Conservation (phyloP, 1,140 invertebrate species). For the Oryctes rhinoceros region DNA sequence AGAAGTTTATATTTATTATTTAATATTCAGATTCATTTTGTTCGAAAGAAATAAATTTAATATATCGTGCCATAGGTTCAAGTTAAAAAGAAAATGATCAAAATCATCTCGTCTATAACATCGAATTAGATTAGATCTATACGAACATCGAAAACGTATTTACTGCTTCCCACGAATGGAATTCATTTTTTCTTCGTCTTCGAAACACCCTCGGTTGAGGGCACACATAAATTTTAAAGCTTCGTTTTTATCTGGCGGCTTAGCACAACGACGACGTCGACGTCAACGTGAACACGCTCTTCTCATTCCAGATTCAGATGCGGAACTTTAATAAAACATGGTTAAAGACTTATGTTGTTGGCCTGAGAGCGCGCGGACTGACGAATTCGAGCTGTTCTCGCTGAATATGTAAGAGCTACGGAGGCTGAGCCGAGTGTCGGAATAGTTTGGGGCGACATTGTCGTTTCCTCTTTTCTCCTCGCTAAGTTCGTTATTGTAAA, state of each 20-base stretch:
- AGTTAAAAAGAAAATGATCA: no score
- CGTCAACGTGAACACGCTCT: background rate
- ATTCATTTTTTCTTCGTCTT: slow-evolving; percentile 3
- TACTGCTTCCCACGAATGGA: background rate
- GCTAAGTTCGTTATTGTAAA: background rate
- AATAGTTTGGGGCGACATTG: slow-evolving; percentile 1
- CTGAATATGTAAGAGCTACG: slow-evolving; percentile 23
- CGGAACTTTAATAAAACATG: slow-evolving; percentile 36
- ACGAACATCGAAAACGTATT: background rate
- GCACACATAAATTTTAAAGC: slow-evolving; percentile 22
- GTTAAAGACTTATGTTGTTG: slow-evolving; percentile 35
- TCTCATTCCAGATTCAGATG: slow-evolving; percentile 31
- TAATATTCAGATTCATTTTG: no score
- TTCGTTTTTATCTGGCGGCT: slow-evolving; percentile 18
- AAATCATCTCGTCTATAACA: no score
- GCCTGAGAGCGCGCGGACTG: background rate
- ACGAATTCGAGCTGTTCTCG: background rate
- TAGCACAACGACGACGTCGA: background rate
- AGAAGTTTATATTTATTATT: no score
- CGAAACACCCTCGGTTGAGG: background rate
- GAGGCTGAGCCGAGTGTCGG: background rate
- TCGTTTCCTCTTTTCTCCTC: background rate
- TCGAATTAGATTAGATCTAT: no score
- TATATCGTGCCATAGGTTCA: no score
- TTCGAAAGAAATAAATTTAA: no score